phyloP scores from a whole-genome alignment of 2,113 vertebrate species.

The Octodon degus region DNA sequence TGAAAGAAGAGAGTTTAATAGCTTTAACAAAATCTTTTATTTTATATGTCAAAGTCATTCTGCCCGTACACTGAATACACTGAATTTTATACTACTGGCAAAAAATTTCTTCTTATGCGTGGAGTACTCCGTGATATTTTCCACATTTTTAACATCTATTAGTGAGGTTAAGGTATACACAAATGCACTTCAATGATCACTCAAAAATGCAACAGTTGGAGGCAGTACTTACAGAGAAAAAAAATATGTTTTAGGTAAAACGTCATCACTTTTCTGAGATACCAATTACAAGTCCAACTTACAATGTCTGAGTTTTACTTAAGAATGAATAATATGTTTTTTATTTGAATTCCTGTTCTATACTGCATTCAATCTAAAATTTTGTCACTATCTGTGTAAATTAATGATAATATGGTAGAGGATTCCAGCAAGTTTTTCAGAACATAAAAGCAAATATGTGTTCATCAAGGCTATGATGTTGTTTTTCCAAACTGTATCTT shows the following conservation, averaged over 20 bases:
- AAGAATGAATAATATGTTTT: conserved; percentile 24
- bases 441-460: not conserved
- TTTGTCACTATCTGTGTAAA: not conserved
- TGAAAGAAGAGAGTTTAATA: conserved; percentile 75
- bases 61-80: conserved; percentile 49
- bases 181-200: not conserved
- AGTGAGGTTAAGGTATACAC: not conserved
- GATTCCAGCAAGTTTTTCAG: not conserved
- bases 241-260: not conserved
- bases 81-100: conserved; percentile 67
- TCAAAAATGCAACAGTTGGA: conserved; percentile 11
- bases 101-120: conserved; percentile 57
- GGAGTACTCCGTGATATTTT: conserved; percentile 33
- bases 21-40: conserved; percentile 84
- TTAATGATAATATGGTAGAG: not conserved
- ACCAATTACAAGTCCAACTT: not conserved
- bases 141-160: conserved; percentile 62
- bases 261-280: not conserved
- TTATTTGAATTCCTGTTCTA: not conserved
- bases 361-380: not conserved
- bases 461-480: not conserved
- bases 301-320: not conserved
- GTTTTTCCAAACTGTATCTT: not conserved
- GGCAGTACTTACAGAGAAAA: not conserved
- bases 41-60: conserved; percentile 72